Conservation (phyloP, 2,888 invertebrate genomes). For the Pseudococcus jackbeardsleyi region DNA sequence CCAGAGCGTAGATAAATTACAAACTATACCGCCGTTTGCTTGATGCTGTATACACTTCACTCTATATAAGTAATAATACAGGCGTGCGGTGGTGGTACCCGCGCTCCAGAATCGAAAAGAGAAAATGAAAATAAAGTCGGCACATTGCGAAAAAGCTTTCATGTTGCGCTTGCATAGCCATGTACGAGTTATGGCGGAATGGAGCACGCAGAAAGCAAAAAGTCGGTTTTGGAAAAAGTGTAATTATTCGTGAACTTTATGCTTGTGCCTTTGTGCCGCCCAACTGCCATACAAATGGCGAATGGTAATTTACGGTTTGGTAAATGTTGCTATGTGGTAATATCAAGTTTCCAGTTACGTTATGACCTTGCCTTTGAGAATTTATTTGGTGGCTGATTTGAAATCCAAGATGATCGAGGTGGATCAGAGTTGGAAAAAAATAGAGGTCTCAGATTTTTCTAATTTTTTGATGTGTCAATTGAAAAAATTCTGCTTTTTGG, state of each 20-base stretch:
- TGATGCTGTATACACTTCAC: neutral
- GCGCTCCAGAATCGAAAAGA: neutral
- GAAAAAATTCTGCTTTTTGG: too few species aligned
- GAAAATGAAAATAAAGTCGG: constrained; percentile 30
- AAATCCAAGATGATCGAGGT: too few species aligned
- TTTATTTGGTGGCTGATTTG: too few species aligned
- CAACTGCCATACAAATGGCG: neutral
- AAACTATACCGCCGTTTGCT: neutral
- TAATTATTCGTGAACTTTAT: constrained; percentile 4
- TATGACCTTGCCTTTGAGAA: too few species aligned
- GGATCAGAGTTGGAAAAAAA: too few species aligned
- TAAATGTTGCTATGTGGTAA: too few species aligned
- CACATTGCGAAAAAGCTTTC: constrained; percentile 19
- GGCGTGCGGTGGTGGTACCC: neutral
- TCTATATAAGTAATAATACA: neutral
- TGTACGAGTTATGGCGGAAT: neutral
- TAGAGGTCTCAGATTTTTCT: too few species aligned
- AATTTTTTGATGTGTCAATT: too few species aligned
- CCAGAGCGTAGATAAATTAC: constrained; percentile 32
- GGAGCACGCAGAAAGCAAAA: neutral
- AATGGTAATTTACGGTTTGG: neutral
- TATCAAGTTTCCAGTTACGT: too few species aligned
- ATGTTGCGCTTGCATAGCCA: neutral
- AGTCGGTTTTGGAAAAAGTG: constrained; percentile 18
- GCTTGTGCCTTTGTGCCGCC: neutral